These are phyloP conservation scores for Drosophila triauraria DNA, from an alignment of 1,140 invertebrate species.

Conservation along the genomic window DNA sequence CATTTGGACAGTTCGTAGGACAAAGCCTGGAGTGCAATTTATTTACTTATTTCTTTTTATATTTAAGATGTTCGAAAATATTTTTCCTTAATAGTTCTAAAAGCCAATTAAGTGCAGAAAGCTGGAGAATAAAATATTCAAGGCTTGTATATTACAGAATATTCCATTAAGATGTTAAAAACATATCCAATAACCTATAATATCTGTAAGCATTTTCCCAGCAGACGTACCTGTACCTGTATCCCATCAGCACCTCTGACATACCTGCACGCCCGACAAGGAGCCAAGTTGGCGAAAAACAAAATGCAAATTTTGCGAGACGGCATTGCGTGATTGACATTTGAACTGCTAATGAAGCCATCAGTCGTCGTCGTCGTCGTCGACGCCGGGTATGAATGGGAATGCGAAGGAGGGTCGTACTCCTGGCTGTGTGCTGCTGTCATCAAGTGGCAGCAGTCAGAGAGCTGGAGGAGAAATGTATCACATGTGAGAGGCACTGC, in stretches of 20 bases:
- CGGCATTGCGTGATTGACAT: conserved; percentile 59
- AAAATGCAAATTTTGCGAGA: conserved; percentile 60
- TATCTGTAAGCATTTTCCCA: too few relatives aligned
- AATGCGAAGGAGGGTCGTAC: too few relatives aligned
- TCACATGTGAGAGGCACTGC: conserved; percentile 11
- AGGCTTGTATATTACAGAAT: too few relatives aligned
- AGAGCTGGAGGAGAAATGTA: neutral
- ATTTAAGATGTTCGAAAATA: neutral
- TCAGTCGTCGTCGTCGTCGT: conserved; percentile 32
- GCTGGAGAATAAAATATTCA: too few relatives aligned
- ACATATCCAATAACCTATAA: too few relatives aligned
- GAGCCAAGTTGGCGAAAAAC: conserved; percentile 41
- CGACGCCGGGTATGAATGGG: neutral
- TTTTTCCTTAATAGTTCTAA: neutral
- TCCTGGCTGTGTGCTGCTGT: conserved; percentile 18
- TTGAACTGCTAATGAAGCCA: conserved; percentile 69
- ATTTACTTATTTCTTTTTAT: too few relatives aligned
- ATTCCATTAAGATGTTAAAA: too few relatives aligned
- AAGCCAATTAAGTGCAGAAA: neutral
- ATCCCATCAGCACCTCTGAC: too few relatives aligned
- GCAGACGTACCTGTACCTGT: too few relatives aligned
- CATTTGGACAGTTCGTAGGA: neutral
- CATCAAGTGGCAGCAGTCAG: conserved; percentile 30
- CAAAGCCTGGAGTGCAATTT: neutral
- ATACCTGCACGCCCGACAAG: neutral